Base-by-base conservation (phyloP, 2,888 invertebrate genomes). In the Plebejus argus region DNA sequence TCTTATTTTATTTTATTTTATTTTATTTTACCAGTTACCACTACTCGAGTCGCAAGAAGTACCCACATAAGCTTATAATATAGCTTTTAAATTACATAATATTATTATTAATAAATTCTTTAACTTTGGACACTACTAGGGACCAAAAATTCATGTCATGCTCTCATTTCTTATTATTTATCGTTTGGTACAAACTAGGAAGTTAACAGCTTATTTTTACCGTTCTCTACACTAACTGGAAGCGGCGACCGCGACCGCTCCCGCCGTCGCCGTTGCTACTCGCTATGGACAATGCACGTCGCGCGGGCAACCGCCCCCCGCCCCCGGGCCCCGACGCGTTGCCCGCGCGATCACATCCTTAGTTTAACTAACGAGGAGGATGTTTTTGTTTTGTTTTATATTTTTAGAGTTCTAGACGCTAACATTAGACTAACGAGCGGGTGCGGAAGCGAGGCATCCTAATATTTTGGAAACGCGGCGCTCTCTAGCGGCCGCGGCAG, bases 331-430 rank as follows among this genome's bases (percentile, higher is more conserved):
- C 39, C 35, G 53, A 18, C 5, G 6, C 8, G 20, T 83, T 86
- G 85, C 84, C 84, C 84, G 83, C 81, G 82, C 85, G 82, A 86
- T 84, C 72, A 79, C 85, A 85, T 83, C 84, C 85, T 86, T 86
- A 84, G 83, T 80, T 82, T 83, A 85, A 85, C 86, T 83, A 88
- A 88, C 87, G 81, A 53, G 45, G 74, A 49, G 83, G 83, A 84
- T 85, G 86, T 86, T 86, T 82, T 83, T 85, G 84, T 86, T 87
- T 86, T 84, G 76, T 76, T 80, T 80, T 81, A 80, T 80, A 77
- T 81, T 82, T 82, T 81, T 82, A 82, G 81, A 80, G 70, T 79
- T 81, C 75, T 79, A 79, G 80, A 80, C 23, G 89, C 87, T 92
- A 90, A 89, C 84, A 86, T 82, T 88, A 88, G 81, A 81, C 58